phyloP scores from a whole-genome alignment of 2,113 vertebrate genomes.

The Galeopterus variegatus region DNA sequence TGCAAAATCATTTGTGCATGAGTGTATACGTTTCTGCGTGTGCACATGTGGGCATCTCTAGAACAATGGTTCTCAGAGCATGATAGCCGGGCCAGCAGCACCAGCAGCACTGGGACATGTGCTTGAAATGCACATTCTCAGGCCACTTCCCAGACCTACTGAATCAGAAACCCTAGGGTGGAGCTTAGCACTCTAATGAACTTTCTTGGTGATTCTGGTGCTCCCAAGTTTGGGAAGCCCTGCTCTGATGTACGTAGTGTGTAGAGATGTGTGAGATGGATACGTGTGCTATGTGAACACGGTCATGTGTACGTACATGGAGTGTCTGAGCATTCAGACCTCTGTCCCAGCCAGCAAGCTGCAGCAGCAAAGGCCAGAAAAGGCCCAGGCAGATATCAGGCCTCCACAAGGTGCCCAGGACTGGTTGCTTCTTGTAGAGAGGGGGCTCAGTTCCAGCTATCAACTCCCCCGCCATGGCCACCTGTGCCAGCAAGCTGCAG shows the following conservation, averaged over 20 bases:
- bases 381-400: background rate
- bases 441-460: background rate
- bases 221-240: background rate
- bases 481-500: too few relatives aligned
- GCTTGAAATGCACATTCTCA: background rate
- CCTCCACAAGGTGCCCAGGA: background rate
- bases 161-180: background rate
- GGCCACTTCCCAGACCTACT: background rate
- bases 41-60: background rate
- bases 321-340: background rate
- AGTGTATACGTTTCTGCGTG: background rate
- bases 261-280: background rate
- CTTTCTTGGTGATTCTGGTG: background rate
- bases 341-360: background rate
- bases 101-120: background rate
- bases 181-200: background rate
- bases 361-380: background rate
- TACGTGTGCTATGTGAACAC: background rate
- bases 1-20: background rate
- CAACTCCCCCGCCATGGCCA: background rate
- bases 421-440: background rate
- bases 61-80: background rate
- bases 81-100: fast-evolving
- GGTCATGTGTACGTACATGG: background rate
- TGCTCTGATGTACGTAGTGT: background rate